Evolutionary conservation across 2,888 invertebrate species (phyloP).

Genomic region (Cephus pygmeus): DNA sequence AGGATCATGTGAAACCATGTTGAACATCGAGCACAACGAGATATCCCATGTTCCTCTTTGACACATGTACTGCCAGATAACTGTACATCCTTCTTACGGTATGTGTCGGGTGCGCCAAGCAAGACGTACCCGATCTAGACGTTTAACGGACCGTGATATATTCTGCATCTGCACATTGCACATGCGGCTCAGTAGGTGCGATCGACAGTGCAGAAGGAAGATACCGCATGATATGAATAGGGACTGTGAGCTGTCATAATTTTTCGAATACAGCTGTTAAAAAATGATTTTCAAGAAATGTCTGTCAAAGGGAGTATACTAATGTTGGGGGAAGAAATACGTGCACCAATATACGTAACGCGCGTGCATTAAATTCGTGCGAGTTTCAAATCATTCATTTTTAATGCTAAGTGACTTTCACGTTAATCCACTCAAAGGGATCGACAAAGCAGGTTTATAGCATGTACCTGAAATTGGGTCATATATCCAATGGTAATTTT

Average conservation of each 20-base stretch:
- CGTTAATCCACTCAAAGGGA: neutral
- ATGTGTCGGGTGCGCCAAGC: neutral
- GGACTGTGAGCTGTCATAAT: neutral
- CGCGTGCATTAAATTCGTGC: neutral
- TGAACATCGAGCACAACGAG: neutral
- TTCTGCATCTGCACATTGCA: neutral
- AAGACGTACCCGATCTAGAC: neutral
- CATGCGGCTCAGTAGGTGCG: neutral
- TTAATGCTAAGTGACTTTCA: neutral
- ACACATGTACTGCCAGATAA: neutral
- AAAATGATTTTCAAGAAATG: neutral
- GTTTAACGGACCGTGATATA: neutral
- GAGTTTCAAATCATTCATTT: neutral
- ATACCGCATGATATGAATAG: neutral
- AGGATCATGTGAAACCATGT: neutral
- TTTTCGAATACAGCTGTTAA: neutral
- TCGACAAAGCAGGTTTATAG: neutral
- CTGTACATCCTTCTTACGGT: neutral
- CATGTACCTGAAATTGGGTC: neutral
- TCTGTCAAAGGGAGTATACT: neutral
- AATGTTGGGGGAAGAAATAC: neutral
- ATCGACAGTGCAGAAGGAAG: neutral
- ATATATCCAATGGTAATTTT: neutral
- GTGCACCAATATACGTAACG: neutral
- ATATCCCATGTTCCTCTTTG: neutral